Evolutionary conservation across 2,113 vertebrate genomes (phyloP).

Genomic region (Gnathonemus echidnorhynchus): DNA sequence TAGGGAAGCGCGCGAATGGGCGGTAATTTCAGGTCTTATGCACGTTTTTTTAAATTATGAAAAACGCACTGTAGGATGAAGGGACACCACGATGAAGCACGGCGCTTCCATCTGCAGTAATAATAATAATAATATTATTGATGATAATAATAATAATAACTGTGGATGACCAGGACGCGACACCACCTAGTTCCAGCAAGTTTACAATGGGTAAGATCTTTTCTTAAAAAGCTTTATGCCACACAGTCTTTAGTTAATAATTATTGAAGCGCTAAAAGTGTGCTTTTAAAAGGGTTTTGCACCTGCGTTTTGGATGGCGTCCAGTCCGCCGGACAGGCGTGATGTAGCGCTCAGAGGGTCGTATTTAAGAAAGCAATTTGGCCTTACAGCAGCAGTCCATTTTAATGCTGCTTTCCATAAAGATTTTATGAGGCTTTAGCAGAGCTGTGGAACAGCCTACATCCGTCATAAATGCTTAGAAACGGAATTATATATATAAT

Average conservation of each 20-base stretch:
- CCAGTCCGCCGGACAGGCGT: not conserved
- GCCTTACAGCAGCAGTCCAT: not conserved
- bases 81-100: no score
- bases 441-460: not conserved
- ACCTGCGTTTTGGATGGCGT: not conserved
- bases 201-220: conserved; percentile 5
- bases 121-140: not conserved
- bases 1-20: not conserved
- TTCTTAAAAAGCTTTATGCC: not conserved
- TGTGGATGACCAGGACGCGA: not conserved
- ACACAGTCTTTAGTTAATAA: not conserved
- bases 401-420: not conserved
- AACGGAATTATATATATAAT: not conserved
- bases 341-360: not conserved
- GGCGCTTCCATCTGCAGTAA: not conserved
- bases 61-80: not conserved
- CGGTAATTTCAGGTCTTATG: not conserved
- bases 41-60: not conserved
- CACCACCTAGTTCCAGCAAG: not conserved
- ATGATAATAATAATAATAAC: not conserved
- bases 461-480: not conserved
- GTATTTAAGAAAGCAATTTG: not conserved
- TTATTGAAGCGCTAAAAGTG: not conserved
- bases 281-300: not conserved
- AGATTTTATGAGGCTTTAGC: not conserved